Conservation (phyloP, 2,113 vertebrate genomes). For the Cinclus cinclus region DNA sequence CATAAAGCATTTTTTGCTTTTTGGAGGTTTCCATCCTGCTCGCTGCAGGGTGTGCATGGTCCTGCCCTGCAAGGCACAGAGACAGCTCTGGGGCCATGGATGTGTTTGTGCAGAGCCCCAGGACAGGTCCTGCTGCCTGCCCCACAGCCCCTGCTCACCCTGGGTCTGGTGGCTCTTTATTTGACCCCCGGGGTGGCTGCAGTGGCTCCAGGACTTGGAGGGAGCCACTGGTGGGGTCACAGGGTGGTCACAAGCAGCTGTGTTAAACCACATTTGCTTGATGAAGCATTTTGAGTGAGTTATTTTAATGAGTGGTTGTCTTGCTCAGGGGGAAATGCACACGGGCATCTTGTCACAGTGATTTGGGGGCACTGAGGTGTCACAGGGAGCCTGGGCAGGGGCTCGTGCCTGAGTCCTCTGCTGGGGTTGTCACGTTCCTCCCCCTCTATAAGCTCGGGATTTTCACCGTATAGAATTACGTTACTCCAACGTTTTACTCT, state of each 20-base stretch:
- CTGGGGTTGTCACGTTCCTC: neutral
- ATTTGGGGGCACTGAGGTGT: neutral
- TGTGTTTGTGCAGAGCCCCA: neutral
- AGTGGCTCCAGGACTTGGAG: neutral
- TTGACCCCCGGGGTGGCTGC: neutral
- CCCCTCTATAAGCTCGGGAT: neutral
- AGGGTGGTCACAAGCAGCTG: neutral
- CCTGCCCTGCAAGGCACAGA: neutral
- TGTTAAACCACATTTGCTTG: neutral
- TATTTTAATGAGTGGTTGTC: neutral
- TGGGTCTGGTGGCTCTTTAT: neutral
- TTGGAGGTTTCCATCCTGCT: neutral
- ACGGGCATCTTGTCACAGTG: fast-evolving
- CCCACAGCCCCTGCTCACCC: neutral
- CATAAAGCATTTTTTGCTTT: neutral
- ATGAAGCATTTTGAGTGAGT: neutral
- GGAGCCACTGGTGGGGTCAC: neutral
- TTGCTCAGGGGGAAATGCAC: neutral
- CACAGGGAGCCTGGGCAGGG: neutral
- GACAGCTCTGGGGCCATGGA: neutral
- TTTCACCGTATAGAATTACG: neutral
- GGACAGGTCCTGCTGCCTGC: neutral
- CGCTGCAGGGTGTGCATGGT: fast-evolving
- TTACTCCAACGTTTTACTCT: neutral
- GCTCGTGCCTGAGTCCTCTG: neutral